Percentiles rank a stretch among this genome's conserved stretches.
Conservation (phyloP, 2,113 vertebrate genomes). For the Laticauda laticaudata region DNA sequence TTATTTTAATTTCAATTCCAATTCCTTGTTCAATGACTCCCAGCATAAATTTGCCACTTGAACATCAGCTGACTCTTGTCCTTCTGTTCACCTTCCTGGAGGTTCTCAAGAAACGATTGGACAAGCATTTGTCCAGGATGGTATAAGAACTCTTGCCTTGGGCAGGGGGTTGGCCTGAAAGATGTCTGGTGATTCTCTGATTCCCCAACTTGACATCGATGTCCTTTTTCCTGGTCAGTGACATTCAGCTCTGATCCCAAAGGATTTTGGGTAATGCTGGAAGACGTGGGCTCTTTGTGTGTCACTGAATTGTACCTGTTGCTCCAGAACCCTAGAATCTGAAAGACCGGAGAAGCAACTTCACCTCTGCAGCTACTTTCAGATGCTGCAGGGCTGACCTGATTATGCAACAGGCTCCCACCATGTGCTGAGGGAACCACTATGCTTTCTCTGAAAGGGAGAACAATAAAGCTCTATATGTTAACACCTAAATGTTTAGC, state of each 20-base stretch:
- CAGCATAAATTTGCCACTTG: neutral
- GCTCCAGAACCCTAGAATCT: neutral
- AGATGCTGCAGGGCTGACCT: conserved; percentile 31
- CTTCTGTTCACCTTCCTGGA: neutral
- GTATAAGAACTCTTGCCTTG: neutral
- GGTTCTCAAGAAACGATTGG: too few species aligned
- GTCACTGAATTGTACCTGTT: neutral
- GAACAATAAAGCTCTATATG: conserved; percentile 53
- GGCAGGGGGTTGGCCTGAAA: too few species aligned
- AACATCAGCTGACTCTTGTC: neutral
- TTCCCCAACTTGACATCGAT: accelerated
- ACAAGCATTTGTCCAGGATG: too few species aligned
- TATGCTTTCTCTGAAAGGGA: conserved; percentile 52
- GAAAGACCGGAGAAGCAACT: neutral
- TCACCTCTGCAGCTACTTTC: conserved; percentile 10
- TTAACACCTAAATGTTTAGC: conserved; percentile 61
- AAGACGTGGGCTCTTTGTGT: neutral
- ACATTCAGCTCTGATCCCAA: neutral
- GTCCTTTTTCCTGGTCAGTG: neutral
- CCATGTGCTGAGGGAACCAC: conserved; percentile 54
- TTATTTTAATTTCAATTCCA: neutral
- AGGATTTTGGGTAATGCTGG: neutral
- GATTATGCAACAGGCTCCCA: conserved; percentile 36
- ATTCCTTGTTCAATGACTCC: neutral
- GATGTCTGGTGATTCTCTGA: neutral